phyloP scores from a whole-genome alignment of 2,888 invertebrate species.

The Netelia fuscicornis region DNA sequence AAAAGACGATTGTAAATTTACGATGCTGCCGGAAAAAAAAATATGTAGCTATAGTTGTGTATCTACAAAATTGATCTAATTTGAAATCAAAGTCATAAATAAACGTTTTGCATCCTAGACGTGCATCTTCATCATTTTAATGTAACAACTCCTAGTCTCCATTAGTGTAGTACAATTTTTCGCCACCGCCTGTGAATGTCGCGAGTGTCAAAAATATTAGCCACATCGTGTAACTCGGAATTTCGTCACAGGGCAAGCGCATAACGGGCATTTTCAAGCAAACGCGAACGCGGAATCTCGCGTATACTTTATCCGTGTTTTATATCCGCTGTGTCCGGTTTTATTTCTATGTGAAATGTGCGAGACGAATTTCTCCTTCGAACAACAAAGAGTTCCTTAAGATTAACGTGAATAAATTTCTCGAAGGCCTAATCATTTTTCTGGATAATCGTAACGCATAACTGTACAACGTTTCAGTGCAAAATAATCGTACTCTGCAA shows the following conservation, averaged over 20 bases:
- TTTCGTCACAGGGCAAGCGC: conserved; percentile 59
- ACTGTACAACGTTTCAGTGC: neutral
- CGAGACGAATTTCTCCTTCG: conserved; percentile 3
- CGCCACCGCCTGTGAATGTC: conserved; percentile 17
- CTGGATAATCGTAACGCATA: neutral
- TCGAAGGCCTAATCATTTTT: neutral
- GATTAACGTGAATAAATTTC: neutral
- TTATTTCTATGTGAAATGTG: conserved; percentile 22
- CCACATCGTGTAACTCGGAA: conserved; percentile 60
- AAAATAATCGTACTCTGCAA: neutral
- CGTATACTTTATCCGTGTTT: conserved; percentile 13
- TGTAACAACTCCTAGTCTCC: neutral
- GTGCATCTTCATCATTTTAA: conserved; percentile 9
- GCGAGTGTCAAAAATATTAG: conserved; percentile 31
- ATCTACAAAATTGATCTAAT: conserved; percentile 76
- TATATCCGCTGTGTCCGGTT: conserved; percentile 25
- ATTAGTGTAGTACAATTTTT: conserved; percentile 30
- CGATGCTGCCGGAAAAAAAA: conserved; percentile 71
- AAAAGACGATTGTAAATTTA: conserved; percentile 74
- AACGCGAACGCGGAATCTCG: conserved; percentile 36
- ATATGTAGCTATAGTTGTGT: conserved; percentile 73
- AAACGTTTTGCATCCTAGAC: conserved; percentile 81
- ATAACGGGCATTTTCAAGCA: conserved; percentile 71
- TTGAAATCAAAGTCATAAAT: conserved; percentile 78
- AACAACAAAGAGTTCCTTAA: neutral